These are phyloP conservation scores for Etheostoma nigrum DNA, from an alignment of 2,797 vertebrate species.

Conservation along the genomic window DNA sequence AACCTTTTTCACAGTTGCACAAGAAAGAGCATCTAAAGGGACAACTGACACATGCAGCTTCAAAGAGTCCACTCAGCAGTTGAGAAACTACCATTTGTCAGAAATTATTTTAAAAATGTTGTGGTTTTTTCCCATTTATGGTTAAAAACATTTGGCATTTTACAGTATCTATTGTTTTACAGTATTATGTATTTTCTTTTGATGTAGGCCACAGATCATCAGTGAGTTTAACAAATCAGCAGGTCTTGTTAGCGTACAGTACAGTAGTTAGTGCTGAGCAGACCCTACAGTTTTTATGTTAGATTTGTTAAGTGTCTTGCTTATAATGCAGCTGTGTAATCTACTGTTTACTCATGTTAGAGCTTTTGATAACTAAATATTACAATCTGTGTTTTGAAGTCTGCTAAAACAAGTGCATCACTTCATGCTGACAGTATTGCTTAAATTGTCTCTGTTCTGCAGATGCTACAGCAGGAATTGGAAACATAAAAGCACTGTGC, in stretches of 20 bases:
- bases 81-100: slow-evolving; percentile 1
- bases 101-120: not conserved
- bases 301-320: not conserved
- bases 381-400: not conserved
- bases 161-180: not conserved
- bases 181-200: not conserved
- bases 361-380: not conserved
- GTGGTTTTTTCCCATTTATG: not conserved
- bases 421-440: slow-evolving; percentile 7
- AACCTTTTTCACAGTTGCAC: not conserved
- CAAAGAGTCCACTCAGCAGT: slow-evolving; percentile 12
- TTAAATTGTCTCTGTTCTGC: slow-evolving; percentile 24
- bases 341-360: not conserved
- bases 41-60: not conserved
- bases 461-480: slow-evolving; percentile 19
- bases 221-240: not conserved
- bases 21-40: not conserved
- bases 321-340: not conserved
- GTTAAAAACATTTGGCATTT: not conserved
- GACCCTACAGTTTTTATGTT: not conserved
- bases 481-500: slow-evolving; percentile 35
- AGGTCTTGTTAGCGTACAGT: no score
- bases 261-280: not conserved
- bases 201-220: not conserved
- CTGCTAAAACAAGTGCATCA: not conserved